These are phyloP conservation scores for Drosophila ustulata DNA, from an alignment of 2,888 invertebrate genomes.

Conservation along the genomic window DNA sequence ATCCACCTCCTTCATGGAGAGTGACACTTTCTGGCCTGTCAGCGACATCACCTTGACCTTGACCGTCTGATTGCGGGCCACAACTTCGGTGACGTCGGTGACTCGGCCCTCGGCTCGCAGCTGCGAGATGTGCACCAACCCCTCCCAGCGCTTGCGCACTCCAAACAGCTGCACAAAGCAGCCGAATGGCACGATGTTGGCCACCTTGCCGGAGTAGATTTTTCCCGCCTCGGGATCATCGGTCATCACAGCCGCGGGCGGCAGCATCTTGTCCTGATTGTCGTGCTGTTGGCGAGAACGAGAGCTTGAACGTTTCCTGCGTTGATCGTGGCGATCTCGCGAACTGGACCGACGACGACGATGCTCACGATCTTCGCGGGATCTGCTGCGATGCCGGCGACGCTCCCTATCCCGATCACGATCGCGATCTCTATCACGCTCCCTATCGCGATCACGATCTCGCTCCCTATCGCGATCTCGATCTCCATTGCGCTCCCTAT, in stretches of 20 bases:
- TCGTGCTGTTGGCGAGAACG: constrained; percentile 65
- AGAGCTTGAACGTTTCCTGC: constrained; percentile 41
- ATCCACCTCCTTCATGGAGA: constrained; percentile 99
- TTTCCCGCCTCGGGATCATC: constrained; percentile 93
- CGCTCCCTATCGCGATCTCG: constrained; percentile 40
- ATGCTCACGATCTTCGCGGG: constrained; percentile 28
- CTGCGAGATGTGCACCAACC: constrained; percentile 98
- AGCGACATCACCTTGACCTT: constrained; percentile 96
- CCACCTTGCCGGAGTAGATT: constrained; percentile 97
- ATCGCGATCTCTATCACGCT: constrained; percentile 30
- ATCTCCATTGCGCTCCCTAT: constrained; percentile 30
- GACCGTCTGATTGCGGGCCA: constrained; percentile 94
- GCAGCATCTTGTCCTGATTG: constrained; percentile 78
- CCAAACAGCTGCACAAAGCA: constrained; percentile 99
- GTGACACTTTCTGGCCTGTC: constrained; percentile 97
- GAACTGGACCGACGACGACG: constrained; percentile 29
- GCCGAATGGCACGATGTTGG: constrained; percentile 98
- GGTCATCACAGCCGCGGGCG: constrained; percentile 85
- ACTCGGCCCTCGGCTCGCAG: constrained; percentile 96
- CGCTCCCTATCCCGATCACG: constrained; percentile 24
- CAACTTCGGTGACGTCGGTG: constrained; percentile 97
- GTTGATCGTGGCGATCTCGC: constrained; percentile 47
- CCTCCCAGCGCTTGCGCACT: constrained; percentile 95
- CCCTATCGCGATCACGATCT: constrained; percentile 19
- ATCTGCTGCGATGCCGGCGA: constrained; percentile 39